Percentiles rank a stretch among this genome's conserved stretches.
Evolutionary conservation across 1,140 invertebrate genomes (phyloP).

Genomic region (Drosophila neocordata): DNA sequence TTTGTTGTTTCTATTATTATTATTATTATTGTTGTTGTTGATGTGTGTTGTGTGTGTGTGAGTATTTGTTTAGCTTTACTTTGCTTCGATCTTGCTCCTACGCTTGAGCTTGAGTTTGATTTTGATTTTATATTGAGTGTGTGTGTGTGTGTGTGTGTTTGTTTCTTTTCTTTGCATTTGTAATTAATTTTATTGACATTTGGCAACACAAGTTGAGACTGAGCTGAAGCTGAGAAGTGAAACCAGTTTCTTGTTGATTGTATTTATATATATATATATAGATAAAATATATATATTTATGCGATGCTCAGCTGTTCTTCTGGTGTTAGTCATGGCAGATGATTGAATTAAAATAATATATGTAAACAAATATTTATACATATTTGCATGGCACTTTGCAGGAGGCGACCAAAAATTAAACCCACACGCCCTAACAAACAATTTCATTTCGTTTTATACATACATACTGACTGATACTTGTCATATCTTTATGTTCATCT

Average conservation of each 20-base stretch:
- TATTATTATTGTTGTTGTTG: constrained; percentile 11
- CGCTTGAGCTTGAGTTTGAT: constrained; percentile 48
- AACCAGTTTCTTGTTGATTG: constrained; percentile 60
- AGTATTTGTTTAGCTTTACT: constrained; percentile 17
- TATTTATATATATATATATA: constrained; percentile 9
- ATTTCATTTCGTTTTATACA: not conserved
- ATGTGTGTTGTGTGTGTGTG: not conserved
- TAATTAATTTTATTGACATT: constrained; percentile 78
- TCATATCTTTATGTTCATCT: constrained; percentile 18
- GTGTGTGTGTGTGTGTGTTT: constrained; percentile 19
- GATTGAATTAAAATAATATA: constrained; percentile 46
- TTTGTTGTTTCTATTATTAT: not conserved
- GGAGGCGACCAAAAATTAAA: constrained; percentile 37
- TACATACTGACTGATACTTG: constrained; percentile 25
- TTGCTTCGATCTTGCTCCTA: constrained; percentile 45
- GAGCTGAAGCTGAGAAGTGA: constrained; percentile 35
- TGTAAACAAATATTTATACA: no score
- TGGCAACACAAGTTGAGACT: constrained; percentile 66
- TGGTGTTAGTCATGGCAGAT: constrained; percentile 64
- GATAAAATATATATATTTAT: not conserved
- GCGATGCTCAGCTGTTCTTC: constrained; percentile 62
- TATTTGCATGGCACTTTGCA: constrained; percentile 47
- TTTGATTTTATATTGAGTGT: constrained; percentile 21
- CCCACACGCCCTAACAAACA: constrained; percentile 27
- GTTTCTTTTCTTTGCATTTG: constrained; percentile 49